Percentiles rank a stretch among this genome's conserved stretches.
phyloP scores from a whole-genome alignment of 2,113 vertebrate genomes.

The Oncorhynchus kisutch region DNA sequence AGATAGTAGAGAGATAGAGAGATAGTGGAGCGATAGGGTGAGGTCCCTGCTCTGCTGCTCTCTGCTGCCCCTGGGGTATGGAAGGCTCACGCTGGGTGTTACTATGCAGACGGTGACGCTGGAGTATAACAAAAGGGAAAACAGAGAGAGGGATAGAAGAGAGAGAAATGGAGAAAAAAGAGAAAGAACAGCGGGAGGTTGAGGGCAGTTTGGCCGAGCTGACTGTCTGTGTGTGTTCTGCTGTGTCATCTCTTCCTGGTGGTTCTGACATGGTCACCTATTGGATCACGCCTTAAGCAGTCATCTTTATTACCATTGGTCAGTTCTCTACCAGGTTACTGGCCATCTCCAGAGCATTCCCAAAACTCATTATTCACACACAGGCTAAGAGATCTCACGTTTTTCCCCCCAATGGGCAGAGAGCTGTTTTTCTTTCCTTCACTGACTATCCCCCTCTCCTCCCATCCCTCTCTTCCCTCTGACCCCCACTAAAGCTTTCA shows the following conservation, averaged over 20 bases:
- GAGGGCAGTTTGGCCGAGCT: no score
- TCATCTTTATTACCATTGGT: no score
- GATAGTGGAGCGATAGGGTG: background rate
- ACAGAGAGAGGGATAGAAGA: no score
- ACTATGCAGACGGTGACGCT: background rate
- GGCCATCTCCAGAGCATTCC: no score
- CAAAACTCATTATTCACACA: conserved; percentile 4
- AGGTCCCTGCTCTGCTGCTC: background rate
- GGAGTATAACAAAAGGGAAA: background rate
- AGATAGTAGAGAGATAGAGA: no score
- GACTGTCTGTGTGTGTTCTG: no score
- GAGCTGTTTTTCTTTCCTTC: conserved; percentile 52
- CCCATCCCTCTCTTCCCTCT: background rate
- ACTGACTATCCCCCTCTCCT: conserved; percentile 32
- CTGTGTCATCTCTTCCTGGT: no score
- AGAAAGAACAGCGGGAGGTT: no score
- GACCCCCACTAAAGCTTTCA: conserved; percentile 22
- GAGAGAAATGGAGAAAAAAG: no score
- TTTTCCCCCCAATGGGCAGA: conserved; percentile 31
- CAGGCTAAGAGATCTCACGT: conserved; percentile 2
- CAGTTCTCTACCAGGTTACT: no score
- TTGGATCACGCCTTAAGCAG: no score
- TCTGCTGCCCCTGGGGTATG: background rate
- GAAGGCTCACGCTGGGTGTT: background rate
- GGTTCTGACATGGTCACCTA: no score